Percentiles rank a stretch among this genome's conserved stretches.
phyloP scores from a whole-genome alignment of 2,888 invertebrate species.

The Heliconius aoede region DNA sequence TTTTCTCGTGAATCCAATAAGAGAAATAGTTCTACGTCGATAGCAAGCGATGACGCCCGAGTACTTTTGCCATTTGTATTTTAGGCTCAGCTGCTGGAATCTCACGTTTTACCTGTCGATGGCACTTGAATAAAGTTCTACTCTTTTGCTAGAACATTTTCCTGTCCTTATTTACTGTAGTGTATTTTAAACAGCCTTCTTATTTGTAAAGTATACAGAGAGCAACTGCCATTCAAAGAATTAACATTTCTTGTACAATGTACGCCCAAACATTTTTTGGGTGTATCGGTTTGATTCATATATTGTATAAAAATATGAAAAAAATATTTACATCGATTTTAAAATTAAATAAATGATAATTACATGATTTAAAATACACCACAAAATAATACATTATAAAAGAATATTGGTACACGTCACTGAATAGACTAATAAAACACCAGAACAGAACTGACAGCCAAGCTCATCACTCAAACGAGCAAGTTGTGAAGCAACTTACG shows the following conservation, averaged over 20 bases:
- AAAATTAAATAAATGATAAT: too few relatives aligned
- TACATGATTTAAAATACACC: too few relatives aligned
- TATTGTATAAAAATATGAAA: too few relatives aligned
- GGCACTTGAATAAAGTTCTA: constrained; percentile 51
- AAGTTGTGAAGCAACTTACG: neutral
- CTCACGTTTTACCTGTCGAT: constrained; percentile 59
- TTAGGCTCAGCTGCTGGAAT: constrained; percentile 53
- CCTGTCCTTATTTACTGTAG: constrained; percentile 32
- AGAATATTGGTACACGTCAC: neutral
- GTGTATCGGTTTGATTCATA: too few relatives aligned
- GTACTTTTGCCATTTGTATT: constrained; percentile 64
- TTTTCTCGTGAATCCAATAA: constrained; percentile 41
- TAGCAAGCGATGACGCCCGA: constrained; percentile 56
- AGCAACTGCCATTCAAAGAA: constrained; percentile 7
- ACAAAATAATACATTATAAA: too few relatives aligned
- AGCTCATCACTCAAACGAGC: neutral
- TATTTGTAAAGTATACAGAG: constrained; percentile 17
- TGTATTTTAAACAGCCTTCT: constrained; percentile 33
- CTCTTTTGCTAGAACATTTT: constrained; percentile 43
- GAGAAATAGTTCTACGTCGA: constrained; percentile 43
- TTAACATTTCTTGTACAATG: neutral
- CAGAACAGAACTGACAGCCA: neutral
- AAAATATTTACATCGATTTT: too few relatives aligned
- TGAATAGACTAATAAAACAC: neutral
- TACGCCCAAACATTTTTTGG: neutral